A percentile compares a stretch with the other conserved stretches of the same genome.
These are phyloP conservation scores for Spicauda simplicius DNA, from an alignment of 2,888 invertebrate genomes.

Conservation along the genomic window DNA sequence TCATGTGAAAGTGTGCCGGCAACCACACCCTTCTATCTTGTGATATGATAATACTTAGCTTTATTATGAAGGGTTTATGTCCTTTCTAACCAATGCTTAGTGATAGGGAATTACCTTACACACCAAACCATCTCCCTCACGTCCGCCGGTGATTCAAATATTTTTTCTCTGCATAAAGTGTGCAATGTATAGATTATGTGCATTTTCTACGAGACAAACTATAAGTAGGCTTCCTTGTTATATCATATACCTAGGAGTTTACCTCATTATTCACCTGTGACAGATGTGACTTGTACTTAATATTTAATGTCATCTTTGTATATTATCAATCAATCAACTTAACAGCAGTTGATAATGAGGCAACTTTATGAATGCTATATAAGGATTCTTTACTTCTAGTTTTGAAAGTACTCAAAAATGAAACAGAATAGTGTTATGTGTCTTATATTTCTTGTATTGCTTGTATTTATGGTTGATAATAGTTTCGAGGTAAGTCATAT, in stretches of 20 bases:
- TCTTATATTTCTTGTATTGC: background rate
- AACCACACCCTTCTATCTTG: too few relatives aligned
- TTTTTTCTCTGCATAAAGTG: too few relatives aligned
- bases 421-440: background rate
- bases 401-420: slow-evolving; percentile 2
- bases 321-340: slow-evolving; percentile 58
- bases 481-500: slow-evolving; percentile 20
- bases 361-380: slow-evolving; percentile 22
- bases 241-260: slow-evolving; percentile 2
- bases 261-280: slow-evolving; percentile 41
- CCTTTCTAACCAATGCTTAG: too few relatives aligned
- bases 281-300: slow-evolving; percentile 47
- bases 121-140: too few relatives aligned
- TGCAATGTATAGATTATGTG: too few relatives aligned
- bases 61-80: too few relatives aligned
- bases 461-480: slow-evolving; percentile 1
- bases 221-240: slow-evolving; percentile 4
- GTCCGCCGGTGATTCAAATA: too few relatives aligned
- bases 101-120: too few relatives aligned
- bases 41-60: too few relatives aligned
- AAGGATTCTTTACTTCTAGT: background rate
- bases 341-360: background rate
- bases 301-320: slow-evolving; percentile 38
- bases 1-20: too few relatives aligned
- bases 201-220: too few relatives aligned